Evolutionary conservation across 2,888 invertebrate genomes (phyloP).

Genomic region (Cephalotes varians): DNA sequence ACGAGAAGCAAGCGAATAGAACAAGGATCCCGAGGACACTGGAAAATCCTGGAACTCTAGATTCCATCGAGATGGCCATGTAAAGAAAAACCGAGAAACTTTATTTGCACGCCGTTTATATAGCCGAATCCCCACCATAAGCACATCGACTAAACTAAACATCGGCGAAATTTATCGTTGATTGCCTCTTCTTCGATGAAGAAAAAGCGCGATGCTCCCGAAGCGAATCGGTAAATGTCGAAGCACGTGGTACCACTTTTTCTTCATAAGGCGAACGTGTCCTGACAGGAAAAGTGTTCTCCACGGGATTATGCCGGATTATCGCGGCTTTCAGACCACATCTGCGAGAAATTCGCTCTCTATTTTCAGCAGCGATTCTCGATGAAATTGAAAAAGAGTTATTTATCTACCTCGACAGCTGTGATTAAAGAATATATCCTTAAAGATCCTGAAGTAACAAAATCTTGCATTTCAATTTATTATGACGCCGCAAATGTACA

Average conservation of each 20-base stretch:
- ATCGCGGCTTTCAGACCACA: conserved; percentile 7
- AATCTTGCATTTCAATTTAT: background rate
- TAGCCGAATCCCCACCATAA: conserved; percentile 62
- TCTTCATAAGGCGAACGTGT: conserved; percentile 68
- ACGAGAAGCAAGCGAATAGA: conserved; percentile 25
- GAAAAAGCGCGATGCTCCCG: background rate
- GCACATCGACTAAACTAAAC: conserved; percentile 19
- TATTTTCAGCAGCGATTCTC: background rate
- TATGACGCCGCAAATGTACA: background rate
- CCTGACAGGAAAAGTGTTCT: conserved; percentile 14
- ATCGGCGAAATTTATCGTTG: conserved; percentile 32
- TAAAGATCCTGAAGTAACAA: background rate
- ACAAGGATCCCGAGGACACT: conserved; percentile 25
- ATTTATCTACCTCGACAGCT: background rate
- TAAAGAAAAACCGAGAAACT: conserved; percentile 46
- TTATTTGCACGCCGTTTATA: conserved; percentile 60
- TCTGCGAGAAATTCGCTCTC: conserved; percentile 12
- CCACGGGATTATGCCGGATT: conserved; percentile 23
- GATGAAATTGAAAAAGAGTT: conserved; percentile 1
- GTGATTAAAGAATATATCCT: background rate
- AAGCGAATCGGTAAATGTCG: conserved; percentile 43
- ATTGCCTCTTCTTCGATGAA: conserved; percentile 36
- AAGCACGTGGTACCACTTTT: conserved; percentile 55
- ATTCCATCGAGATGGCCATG: conserved; percentile 53
- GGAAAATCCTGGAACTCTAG: conserved; percentile 2